Evolutionary conservation across 1,140 invertebrate genomes (phyloP).

Genomic region (Drosophila rhopaloa): DNA sequence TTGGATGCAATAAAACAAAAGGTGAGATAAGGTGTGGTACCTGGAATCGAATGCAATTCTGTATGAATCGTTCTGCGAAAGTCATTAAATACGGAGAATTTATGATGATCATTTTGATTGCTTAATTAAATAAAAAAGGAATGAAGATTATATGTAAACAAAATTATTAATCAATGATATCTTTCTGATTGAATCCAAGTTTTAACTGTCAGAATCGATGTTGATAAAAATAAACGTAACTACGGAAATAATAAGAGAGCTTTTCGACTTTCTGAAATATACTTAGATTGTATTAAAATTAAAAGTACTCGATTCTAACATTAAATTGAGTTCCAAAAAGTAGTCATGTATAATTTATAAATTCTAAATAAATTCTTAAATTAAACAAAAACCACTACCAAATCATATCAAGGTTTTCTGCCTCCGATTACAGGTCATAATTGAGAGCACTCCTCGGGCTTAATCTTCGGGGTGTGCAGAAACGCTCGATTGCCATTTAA

Average conservation of each 20-base stretch:
- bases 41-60: conserved; percentile 1
- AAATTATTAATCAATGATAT: neutral
- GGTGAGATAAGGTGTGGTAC: conserved; percentile 20
- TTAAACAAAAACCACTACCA: no score
- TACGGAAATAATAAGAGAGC: no score
- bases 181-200: no score
- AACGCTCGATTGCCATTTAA: conserved; percentile 66
- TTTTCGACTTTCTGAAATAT: no score
- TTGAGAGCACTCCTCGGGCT: conserved; percentile 39
- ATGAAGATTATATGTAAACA: neutral
- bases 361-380: no score
- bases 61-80: neutral
- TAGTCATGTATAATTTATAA: no score
- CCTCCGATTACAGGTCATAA: conserved; percentile 15
- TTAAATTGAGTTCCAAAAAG: no score
- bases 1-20: conserved; percentile 19
- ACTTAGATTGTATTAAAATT: no score
- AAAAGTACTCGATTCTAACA: no score
- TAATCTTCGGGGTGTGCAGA: conserved; percentile 32
- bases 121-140: neutral
- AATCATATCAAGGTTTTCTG: neutral
- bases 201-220: no score
- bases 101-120: neutral
- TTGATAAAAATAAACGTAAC: no score
- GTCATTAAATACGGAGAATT: neutral